phyloP scores from a whole-genome alignment of 2,888 invertebrate genomes.

The Meganola albula region DNA sequence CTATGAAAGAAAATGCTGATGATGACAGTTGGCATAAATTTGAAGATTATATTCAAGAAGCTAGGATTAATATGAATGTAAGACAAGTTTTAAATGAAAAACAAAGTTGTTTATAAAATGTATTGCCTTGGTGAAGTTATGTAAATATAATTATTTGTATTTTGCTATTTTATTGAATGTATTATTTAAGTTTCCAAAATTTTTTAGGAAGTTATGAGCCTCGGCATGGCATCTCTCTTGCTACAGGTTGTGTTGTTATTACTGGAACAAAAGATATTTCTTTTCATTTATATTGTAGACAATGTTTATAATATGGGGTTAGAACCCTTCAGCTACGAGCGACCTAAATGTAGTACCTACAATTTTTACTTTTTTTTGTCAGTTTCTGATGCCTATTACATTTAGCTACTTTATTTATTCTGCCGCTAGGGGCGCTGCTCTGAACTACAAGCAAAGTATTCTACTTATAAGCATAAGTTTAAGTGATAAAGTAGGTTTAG shows the following conservation, averaged over 20 bases:
- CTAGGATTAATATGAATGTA: slow-evolving; percentile 95
- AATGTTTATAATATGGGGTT: too few species aligned
- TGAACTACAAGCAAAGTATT: too few species aligned
- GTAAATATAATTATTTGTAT: slow-evolving; percentile 12
- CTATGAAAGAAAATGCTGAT: slow-evolving; percentile 40
- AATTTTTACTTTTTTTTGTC: too few species aligned
- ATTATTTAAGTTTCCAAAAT: slow-evolving; percentile 4
- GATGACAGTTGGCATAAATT: slow-evolving; percentile 72
- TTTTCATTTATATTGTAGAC: too few species aligned
- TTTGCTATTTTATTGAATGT: slow-evolving; percentile 4
- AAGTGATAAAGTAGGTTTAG: too few species aligned
- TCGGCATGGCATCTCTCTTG: slow-evolving; percentile 20
- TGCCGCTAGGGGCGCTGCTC: too few species aligned
- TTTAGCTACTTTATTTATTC: too few species aligned
- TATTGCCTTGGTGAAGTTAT: slow-evolving; percentile 27
- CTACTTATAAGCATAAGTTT: too few species aligned
- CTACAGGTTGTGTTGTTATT: slow-evolving; percentile 48
- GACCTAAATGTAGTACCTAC: too few species aligned
- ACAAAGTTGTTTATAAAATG: slow-evolving; percentile 58
- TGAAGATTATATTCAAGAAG: slow-evolving; percentile 79
- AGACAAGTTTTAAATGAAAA: slow-evolving; percentile 88
- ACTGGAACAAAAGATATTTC: slow-evolving; percentile 40
- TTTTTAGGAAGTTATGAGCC: slow-evolving; percentile 15
- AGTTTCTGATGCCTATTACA: too few species aligned
- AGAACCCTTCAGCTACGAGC: too few species aligned